Evolutionary conservation across 2,888 invertebrate genomes (phyloP).

Genomic region (Rhagium mordax): DNA sequence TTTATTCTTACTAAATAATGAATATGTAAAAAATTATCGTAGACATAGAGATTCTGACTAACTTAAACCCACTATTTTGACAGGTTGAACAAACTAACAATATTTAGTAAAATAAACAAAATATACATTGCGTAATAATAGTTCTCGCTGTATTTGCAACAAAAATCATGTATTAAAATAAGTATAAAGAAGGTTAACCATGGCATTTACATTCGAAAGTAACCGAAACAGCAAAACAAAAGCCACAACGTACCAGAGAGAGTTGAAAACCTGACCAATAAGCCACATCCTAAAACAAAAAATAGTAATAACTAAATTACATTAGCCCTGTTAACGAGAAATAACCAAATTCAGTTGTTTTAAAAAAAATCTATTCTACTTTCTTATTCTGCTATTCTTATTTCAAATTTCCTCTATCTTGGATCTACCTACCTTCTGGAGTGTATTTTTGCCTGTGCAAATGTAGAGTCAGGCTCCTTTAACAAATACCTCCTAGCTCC

Average conservation of each 20-base stretch:
- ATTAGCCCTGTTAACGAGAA: too few relatives aligned
- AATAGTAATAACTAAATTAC: background rate
- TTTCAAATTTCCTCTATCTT: too few relatives aligned
- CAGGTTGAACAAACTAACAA: too few relatives aligned
- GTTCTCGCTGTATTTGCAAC: too few relatives aligned
- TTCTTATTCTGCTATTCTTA: too few relatives aligned
- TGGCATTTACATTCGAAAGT: background rate
- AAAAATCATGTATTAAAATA: conserved; percentile 8
- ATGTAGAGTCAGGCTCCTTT: conserved; percentile 74
- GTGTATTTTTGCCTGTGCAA: conserved; percentile 70
- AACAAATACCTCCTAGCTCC: conserved; percentile 79
- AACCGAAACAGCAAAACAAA: conserved; percentile 26
- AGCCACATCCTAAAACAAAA: conserved; percentile 51
- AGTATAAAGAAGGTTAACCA: background rate
- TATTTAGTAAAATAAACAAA: too few relatives aligned
- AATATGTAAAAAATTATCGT: background rate
- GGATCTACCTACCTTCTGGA: conserved; percentile 74
- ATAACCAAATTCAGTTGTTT: background rate
- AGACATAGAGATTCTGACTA: too few relatives aligned
- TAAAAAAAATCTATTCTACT: too few relatives aligned
- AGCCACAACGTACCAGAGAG: conserved; percentile 38
- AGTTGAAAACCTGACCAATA: conserved; percentile 36
- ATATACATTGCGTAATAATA: too few relatives aligned
- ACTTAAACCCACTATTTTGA: too few relatives aligned
- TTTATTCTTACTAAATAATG: background rate